These are phyloP conservation scores for Graphium colonna DNA, from an alignment of 2,888 invertebrate genomes.

Conservation along the genomic window DNA sequence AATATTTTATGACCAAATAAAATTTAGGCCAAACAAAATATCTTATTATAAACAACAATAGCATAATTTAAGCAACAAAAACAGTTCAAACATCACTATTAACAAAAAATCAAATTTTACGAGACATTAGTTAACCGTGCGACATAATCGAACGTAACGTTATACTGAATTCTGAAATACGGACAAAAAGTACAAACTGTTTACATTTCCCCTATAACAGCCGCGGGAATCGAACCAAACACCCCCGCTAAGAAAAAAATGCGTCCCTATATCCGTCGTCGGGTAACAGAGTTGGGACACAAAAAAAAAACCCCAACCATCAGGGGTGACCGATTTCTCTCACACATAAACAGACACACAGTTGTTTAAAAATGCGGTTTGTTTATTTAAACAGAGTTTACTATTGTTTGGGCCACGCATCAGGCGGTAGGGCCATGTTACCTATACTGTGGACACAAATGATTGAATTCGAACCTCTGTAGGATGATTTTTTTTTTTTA, in stretches of 20 bases:
- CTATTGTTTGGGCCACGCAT: neutral
- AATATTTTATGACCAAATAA: too few relatives aligned
- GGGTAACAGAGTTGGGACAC: conserved; percentile 23
- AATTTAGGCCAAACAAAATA: too few relatives aligned
- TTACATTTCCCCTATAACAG: conserved; percentile 17
- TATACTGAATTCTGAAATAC: conserved; percentile 1
- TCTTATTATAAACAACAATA: too few relatives aligned
- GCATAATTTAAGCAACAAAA: too few relatives aligned
- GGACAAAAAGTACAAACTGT: conserved; percentile 8
- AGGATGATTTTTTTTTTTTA: too few relatives aligned
- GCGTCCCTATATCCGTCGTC: conserved; percentile 21
- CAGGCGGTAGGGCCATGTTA: conserved; percentile 12
- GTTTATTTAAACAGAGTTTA: conserved; percentile 14
- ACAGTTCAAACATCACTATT: too few relatives aligned
- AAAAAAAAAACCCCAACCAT: conserved; percentile 33
- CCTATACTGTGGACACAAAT: conserved; percentile 20
- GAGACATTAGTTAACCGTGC: neutral
- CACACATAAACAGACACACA: neutral
- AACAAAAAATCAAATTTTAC: neutral
- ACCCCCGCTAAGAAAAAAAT: conserved; percentile 23
- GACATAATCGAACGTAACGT: neutral
- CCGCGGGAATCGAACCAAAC: conserved; percentile 10
- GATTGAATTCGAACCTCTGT: conserved; percentile 1
- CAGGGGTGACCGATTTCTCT: conserved; percentile 32
- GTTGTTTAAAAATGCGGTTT: conserved; percentile 11